phyloP scores from a whole-genome alignment of 1,140 invertebrate species.

The Lepidurus arcticus region DNA sequence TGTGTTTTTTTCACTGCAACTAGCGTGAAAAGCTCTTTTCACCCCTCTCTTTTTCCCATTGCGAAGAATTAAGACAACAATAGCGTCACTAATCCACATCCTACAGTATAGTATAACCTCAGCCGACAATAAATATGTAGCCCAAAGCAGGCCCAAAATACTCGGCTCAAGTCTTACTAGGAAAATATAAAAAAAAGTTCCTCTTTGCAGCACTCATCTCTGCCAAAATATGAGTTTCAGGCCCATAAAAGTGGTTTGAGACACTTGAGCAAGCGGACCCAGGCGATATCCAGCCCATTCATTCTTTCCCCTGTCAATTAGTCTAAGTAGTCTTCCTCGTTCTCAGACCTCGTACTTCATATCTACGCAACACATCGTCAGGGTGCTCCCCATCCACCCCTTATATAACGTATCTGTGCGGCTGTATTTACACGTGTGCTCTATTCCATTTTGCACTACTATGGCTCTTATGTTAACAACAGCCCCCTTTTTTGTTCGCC shows the following conservation, averaged over 20 bases:
- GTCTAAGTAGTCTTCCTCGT: constrained; percentile 15
- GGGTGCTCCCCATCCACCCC: not conserved
- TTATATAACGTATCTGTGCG: constrained; percentile 15
- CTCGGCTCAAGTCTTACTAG: not conserved
- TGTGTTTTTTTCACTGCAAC: not conserved
- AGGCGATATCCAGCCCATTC: not conserved
- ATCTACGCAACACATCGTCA: not conserved
- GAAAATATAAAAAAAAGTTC: not conserved
- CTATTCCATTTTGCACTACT: constrained; percentile 19
- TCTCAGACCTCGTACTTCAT: not conserved
- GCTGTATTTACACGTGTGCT: constrained; percentile 21
- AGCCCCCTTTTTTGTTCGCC: not conserved
- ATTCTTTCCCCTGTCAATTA: constrained; percentile 15
- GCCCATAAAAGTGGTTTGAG: constrained; percentile 5
- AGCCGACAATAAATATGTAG: not conserved
- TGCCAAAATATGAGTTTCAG: not conserved
- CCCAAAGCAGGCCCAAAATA: not conserved
- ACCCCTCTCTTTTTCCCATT: not conserved
- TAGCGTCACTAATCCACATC: not conserved
- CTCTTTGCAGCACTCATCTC: not conserved
- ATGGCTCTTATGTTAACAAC: constrained; percentile 1
- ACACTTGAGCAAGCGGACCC: not conserved
- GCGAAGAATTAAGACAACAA: constrained; percentile 10
- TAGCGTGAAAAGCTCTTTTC: not conserved
- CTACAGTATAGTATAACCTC: not conserved